These are phyloP conservation scores for Dermochelys coriacea DNA, from an alignment of 2,797 vertebrate genomes.

Conservation along the genomic window DNA sequence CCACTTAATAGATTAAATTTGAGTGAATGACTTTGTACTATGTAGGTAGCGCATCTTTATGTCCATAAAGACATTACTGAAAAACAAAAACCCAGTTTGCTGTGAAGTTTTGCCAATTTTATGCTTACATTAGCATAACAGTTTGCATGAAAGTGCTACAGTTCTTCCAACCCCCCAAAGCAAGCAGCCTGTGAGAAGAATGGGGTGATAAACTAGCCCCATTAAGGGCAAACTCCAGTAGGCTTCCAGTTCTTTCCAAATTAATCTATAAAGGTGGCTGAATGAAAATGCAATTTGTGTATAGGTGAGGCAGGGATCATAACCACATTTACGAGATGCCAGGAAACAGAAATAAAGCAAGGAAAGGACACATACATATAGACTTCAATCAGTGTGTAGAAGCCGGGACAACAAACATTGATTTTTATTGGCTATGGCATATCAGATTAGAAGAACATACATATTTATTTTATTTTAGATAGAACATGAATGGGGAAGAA, in stretches of 20 bases:
- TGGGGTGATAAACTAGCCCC: neutral
- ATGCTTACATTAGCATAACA: rapidly evolving
- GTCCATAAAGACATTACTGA: rapidly evolving
- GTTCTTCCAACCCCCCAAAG: neutral
- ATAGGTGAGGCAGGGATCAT: neutral
- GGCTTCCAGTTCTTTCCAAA: neutral
- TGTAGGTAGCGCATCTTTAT: neutral
- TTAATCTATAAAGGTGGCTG: neutral
- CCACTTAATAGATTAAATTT: rapidly evolving
- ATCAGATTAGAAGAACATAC: slow-evolving; percentile 34
- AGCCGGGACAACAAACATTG: neutral
- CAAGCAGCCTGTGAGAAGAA: neutral
- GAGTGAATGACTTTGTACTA: rapidly evolving
- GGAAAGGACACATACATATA: neutral
- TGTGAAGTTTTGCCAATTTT: neutral
- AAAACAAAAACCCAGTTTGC: neutral
- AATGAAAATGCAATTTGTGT: neutral
- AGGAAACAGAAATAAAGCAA: neutral
- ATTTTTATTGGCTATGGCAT: slow-evolving; percentile 38
- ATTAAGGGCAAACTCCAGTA: neutral
- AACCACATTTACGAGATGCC: neutral
- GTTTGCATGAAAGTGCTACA: rapidly evolving
- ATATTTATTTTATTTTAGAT: slow-evolving; percentile 46
- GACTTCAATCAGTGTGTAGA: neutral
- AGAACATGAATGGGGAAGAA: slow-evolving; percentile 19